Percentiles rank a stretch among this genome's conserved stretches.
Conservation (phyloP, 53 echinoderm and acorn worm species). For the Henricia sp. region DNA sequence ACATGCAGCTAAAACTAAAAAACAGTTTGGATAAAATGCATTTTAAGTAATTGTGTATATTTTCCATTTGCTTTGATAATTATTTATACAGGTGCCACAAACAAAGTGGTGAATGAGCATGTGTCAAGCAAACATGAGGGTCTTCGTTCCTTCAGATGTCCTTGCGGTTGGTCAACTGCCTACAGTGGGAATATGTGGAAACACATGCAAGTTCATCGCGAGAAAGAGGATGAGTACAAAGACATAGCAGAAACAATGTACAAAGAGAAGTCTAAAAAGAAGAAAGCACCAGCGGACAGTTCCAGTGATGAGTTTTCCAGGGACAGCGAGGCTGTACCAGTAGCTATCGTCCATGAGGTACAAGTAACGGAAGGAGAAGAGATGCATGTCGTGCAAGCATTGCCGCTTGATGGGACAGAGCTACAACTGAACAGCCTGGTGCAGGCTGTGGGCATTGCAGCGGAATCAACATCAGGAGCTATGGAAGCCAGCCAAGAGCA, state of each 20-base stretch:
- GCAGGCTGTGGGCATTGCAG: conserved; percentile 8
- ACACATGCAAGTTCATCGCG: conserved; percentile 85
- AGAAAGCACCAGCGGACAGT: neutral
- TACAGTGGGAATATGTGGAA: conserved; percentile 99
- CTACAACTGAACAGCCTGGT: conserved; percentile 44
- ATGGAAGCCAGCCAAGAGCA: conserved; percentile 2
- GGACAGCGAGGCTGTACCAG: neutral
- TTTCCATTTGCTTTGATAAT: too few relatives aligned
- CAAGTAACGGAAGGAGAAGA: neutral
- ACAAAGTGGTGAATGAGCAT: conserved; percentile 93
- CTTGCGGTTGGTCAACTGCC: conserved; percentile 87
- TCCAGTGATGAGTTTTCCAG: neutral
- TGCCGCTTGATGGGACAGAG: neutral
- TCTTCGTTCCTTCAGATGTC: conserved; percentile 81
- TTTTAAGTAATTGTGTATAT: too few relatives aligned
- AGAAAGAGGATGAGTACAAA: conserved; percentile 61
- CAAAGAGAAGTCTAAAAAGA: conserved; percentile 3
- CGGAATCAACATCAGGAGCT: too few relatives aligned
- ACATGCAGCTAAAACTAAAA: too few relatives aligned
- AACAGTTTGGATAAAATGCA: too few relatives aligned
- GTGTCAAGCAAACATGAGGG: conserved; percentile 89
- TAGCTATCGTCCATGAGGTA: conserved; percentile 28
- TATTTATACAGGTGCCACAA: conserved; percentile 87
- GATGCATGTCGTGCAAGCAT: neutral
- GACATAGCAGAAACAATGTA: conserved; percentile 7